Base-by-base conservation (phyloP, 2,888 invertebrate species). In the Anagyrus pseudococci region DNA sequence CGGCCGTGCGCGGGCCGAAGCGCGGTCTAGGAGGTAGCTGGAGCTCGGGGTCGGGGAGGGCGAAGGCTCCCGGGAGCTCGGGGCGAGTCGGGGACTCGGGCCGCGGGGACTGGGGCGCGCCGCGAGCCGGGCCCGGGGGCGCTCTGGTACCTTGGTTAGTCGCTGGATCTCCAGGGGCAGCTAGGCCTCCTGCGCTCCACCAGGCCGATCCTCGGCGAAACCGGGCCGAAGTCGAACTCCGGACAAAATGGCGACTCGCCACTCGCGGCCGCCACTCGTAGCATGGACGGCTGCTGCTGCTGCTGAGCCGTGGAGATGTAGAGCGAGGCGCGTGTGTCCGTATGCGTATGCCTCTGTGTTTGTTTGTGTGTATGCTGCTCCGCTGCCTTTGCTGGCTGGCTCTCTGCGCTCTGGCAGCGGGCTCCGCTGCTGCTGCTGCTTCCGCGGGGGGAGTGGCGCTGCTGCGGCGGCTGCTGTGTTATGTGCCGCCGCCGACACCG, bases 241-340 rank as follows among this genome's bases (percentile, higher is more conserved):
- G 76, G 78, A 80, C 80, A 80, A 80, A 79, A 80, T 80, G 80
- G 80, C 80, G 79, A 79, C 78, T 72, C 57, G 49, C n/a, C 41
- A 22, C 41, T 15, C n/a, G n/a, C n/a, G n/a, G n/a, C n/a, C n/a
- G 46, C 40, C 25, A 19, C 46, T 44, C 44, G 17, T 55, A 54
- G 54, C 54, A 46, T 53, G 26, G 10, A 17, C 26, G 17, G 48
- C 48, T 47, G 57, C 48, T 44, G 37, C 22, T 54, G 44, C 44
- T 41, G 26, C 29, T 19, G 29, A n/a, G 23, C 20, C 29, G 29
- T 29, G 29, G 10, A 29, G 29, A 4, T 29, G 6, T 29, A 10
- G 4, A 10, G 6, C 29, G 4, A 29, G 29, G 29, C n/a, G n/a
- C n/a, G n/a, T 29, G 10, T 29, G 10, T 29, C 6, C 29, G 6